These are phyloP conservation scores for Netelia virgata DNA, from an alignment of 2,888 invertebrate species.

Conservation along the genomic window DNA sequence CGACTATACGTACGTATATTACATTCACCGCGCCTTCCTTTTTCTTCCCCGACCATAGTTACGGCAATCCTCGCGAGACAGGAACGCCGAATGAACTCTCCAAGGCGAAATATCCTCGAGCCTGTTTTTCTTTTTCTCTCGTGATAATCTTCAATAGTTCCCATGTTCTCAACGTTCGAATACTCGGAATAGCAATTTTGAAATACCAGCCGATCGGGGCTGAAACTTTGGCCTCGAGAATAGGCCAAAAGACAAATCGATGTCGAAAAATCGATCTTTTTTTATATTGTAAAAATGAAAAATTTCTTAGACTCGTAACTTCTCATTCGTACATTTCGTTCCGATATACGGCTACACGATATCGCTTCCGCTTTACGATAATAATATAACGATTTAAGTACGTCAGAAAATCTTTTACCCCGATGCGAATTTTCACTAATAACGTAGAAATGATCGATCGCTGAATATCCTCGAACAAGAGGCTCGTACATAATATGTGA, in stretches of 20 bases:
- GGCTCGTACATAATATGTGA: conserved; percentile 28
- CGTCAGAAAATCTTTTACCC: background rate
- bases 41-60: conserved; percentile 13
- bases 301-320: no score
- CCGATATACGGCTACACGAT: background rate
- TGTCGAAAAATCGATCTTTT: background rate
- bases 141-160: conserved; percentile 26
- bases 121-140: background rate
- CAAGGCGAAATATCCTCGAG: conserved; percentile 23
- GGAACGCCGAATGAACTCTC: conserved; percentile 16
- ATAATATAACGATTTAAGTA: conserved; percentile 3
- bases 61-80: conserved; percentile 20
- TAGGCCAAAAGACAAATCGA: conserved; percentile 9
- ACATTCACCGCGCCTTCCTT: conserved; percentile 11
- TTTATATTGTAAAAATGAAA: no score
- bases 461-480: background rate
- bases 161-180: conserved; percentile 35
- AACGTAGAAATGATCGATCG: background rate
- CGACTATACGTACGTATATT: background rate
- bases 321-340: no score
- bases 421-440: conserved; percentile 2
- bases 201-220: conserved; percentile 19
- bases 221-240: conserved; percentile 9
- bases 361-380: conserved; percentile 19
- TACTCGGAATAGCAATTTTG: conserved; percentile 54